Percentiles rank a stretch among this genome's conserved stretches.
Conservation (phyloP, 2,797 vertebrate genomes). For the Sciurus carolinensis region DNA sequence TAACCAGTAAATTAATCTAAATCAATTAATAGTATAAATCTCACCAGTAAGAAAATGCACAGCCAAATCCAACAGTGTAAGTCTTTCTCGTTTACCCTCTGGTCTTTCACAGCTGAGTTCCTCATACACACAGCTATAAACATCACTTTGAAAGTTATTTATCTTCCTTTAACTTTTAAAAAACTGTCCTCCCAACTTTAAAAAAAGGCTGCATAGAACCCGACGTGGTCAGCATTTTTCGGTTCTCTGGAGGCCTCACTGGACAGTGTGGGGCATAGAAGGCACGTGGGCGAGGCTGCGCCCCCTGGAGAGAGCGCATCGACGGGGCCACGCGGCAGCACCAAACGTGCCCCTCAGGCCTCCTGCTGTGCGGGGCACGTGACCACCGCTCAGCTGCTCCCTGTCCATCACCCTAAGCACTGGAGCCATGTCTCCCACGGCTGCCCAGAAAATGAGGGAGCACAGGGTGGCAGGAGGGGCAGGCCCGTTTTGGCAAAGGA, state of each 20-base stretch:
- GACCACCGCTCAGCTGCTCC: neutral
- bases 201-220: neutral
- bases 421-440: neutral
- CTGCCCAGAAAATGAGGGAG: neutral
- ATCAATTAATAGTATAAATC: neutral
- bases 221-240: neutral
- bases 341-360: neutral
- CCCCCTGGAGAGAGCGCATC: neutral
- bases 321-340: accelerated
- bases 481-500: no score
- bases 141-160: neutral
- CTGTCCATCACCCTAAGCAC: no score
- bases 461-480: neutral
- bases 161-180: neutral
- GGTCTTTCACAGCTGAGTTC: neutral
- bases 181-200: no score
- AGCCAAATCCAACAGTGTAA: neutral
- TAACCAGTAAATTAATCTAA: neutral
- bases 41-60: neutral
- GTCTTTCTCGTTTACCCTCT: neutral
- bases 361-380: accelerated
- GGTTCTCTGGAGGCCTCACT: no score
- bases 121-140: neutral
- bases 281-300: accelerated
- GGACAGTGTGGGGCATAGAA: accelerated